Base-by-base conservation (phyloP, 1,140 invertebrate genomes). In the Acyrthosiphon pisum region DNA sequence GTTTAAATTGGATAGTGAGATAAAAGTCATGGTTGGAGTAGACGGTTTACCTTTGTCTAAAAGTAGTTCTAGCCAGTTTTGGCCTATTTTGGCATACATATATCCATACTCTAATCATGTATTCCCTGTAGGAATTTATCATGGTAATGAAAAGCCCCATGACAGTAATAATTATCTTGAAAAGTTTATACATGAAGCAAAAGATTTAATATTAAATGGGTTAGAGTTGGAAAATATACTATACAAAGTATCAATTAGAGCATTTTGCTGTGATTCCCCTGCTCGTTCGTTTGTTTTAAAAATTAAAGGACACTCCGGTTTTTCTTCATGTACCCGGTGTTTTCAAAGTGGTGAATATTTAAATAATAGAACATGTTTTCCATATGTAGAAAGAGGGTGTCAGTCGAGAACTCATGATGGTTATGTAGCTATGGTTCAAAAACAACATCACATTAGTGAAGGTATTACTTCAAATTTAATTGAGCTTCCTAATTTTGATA, bases 281-380 rank as follows among this genome's bases (percentile, higher is more conserved):
- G 76, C 76, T 22, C 35, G 35, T 35, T 83, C 76, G 0, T 83
- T 37, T 83, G 0, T 83, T 22, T 87, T 46, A 35, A 83, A 83
- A 87, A 44, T 87, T 14, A 90, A 50, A 68, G 89, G 44, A 86
- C 83, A 94, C 41, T 41, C 41, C n/a, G 90, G 94, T 56, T 60
- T 50, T 90, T 94, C 94, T n/a, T 94, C 93, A 50, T 90, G 94
- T 44, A 93, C 94, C 91, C 84, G 93, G 84, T 94, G 94, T 93
- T 83, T 83, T 8, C 37, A 83, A 83, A 83, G n/a, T 37, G 37
- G 35, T 8, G 81, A 83, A 83, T 83, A 83, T 83, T 83, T 23
- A 4, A 83, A 83, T 37, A 83, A 83, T 83, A 23, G 81, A 23
- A 83, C 22, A 41, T 83, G 81, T 83, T 83, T 83, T 83, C 81